Conservation (phyloP, 2,888 invertebrate species). For the Dione vanillae region DNA sequence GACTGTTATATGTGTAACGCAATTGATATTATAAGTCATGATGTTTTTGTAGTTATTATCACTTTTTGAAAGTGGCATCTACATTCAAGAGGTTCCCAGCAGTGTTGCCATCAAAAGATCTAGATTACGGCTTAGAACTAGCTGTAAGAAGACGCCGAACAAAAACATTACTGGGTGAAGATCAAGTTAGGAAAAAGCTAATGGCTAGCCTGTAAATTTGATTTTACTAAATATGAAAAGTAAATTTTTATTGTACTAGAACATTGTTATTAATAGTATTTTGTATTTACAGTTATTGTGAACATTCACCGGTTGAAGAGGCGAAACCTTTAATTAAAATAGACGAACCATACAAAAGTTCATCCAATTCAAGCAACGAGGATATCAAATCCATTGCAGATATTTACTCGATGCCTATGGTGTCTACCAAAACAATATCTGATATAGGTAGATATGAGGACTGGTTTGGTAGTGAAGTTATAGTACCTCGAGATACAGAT, state of each 20-base stretch:
- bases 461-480: constrained; percentile 67
- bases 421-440: constrained; percentile 55
- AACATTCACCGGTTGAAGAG: constrained; percentile 47
- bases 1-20: not conserved
- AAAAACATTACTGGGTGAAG: constrained; percentile 74
- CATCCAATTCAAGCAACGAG: constrained; percentile 53
- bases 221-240: not conserved
- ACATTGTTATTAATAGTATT: not conserved
- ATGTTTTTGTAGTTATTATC: constrained; percentile 65
- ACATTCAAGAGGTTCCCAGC: constrained; percentile 69
- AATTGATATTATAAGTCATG: not conserved
- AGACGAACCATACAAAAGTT: constrained; percentile 36
- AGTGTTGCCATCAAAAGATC: constrained; percentile 56
- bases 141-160: constrained; percentile 77
- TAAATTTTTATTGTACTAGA: not conserved
- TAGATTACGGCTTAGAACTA: constrained; percentile 73
- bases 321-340: constrained; percentile 36
- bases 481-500: constrained; percentile 69
- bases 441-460: constrained; percentile 68
- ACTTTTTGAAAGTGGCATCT: constrained; percentile 65
- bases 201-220: constrained; percentile 66
- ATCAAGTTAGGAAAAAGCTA: constrained; percentile 69
- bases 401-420: constrained; percentile 50
- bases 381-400: constrained; percentile 52
- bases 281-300: constrained; percentile 58